Conservation (phyloP, 2,113 vertebrate species). For the Tonatia bakeri region DNA sequence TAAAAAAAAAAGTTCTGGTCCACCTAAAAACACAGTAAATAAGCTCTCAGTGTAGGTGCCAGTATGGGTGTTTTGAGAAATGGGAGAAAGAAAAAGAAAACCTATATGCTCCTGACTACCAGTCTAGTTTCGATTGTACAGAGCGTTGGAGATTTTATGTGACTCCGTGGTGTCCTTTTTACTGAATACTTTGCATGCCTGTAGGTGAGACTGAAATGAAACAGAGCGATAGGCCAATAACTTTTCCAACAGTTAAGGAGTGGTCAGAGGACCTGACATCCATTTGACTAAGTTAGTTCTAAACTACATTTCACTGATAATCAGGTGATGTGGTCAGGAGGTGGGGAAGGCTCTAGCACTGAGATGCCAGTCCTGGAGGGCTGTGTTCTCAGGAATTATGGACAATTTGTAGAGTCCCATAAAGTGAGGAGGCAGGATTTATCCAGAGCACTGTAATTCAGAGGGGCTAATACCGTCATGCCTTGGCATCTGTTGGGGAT, state of each 20-base stretch:
- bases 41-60: background rate
- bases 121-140: background rate
- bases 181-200: background rate
- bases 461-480: background rate
- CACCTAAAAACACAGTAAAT: background rate
- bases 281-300: background rate
- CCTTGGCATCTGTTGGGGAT: background rate
- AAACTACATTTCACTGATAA: background rate
- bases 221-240: background rate
- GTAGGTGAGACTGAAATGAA: background rate
- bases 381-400: background rate
- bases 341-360: fast-evolving
- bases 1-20: background rate
- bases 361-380: background rate
- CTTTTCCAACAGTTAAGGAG: background rate
- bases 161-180: background rate
- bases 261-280: background rate
- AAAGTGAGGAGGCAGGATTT: background rate
- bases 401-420: background rate
- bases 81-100: background rate
- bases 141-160: background rate
- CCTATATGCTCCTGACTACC: background rate
- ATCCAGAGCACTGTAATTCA: background rate
- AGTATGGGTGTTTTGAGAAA: background rate
- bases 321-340: background rate